Evolutionary conservation across 2,797 vertebrate genomes (phyloP).

Genomic region (Eospalax fontanierii): DNA sequence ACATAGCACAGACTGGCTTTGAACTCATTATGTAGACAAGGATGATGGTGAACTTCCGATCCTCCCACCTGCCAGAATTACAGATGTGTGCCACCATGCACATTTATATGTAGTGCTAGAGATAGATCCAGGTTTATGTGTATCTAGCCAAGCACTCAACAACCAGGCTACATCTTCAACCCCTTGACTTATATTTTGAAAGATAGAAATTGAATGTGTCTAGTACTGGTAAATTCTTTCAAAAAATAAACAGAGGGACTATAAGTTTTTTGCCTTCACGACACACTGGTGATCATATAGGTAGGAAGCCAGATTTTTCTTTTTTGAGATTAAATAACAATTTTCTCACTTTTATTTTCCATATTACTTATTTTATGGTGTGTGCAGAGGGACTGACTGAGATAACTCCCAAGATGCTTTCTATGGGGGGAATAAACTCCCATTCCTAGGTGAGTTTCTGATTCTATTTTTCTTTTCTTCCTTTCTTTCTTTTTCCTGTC

Average conservation of each 20-base stretch:
- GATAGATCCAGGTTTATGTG: not conserved
- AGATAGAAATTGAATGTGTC: conserved; percentile 27
- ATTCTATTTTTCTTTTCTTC: no score
- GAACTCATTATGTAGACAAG: not conserved
- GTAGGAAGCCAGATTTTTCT: not conserved
- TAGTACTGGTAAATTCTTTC: conserved; percentile 28
- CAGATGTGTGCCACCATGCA: not conserved
- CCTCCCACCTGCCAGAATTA: no score
- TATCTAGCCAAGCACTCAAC: not conserved
- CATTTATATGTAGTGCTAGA: not conserved
- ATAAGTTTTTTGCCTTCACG: not conserved
- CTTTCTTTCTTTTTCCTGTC: no score
- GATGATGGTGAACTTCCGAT: not conserved
- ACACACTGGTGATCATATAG: not conserved
- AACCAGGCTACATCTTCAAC: not conserved
- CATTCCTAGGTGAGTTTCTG: no score
- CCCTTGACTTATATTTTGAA: not conserved
- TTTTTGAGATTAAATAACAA: not conserved
- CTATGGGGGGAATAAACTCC: no score
- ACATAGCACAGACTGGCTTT: not conserved
- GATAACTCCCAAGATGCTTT: no score
- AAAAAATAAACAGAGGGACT: conserved; percentile 13
- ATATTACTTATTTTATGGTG: no score
- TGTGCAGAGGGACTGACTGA: no score
- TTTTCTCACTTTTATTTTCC: no score